A percentile compares a stretch with the other conserved stretches of the same genome.
Evolutionary conservation across 2,113 vertebrate genomes (phyloP).

Genomic region (Symphodus melops): DNA sequence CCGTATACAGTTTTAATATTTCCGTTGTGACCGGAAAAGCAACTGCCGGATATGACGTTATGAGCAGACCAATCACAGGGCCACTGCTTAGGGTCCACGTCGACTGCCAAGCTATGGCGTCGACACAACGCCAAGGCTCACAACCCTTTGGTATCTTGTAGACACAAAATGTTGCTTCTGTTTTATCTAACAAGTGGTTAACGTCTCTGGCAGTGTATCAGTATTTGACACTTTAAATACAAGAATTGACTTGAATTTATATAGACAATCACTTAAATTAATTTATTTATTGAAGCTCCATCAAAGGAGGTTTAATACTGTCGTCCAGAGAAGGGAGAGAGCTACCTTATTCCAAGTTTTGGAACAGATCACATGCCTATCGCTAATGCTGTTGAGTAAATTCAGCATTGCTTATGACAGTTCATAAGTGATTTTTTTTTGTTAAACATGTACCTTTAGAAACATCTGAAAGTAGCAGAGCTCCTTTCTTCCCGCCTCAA

Average conservation of each 20-base stretch:
- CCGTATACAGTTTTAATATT: too few relatives aligned
- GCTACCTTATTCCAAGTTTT: background rate
- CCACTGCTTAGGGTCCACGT: too few relatives aligned
- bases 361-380: background rate
- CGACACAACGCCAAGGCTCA: too few relatives aligned
- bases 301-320: constrained; percentile 2
- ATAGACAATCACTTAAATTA: background rate
- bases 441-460: constrained; percentile 37
- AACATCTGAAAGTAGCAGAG: constrained; percentile 30
- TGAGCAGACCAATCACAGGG: too few relatives aligned
- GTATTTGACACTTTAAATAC: too few relatives aligned
- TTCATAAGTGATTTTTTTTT: constrained; percentile 18
- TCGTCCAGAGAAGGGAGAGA: background rate
- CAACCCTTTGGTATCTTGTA: background rate
- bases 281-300: constrained; percentile 28
- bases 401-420: constrained; percentile 8
- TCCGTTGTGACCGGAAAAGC: too few relatives aligned
- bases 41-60: too few relatives aligned
- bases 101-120: too few relatives aligned
- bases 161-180: too few relatives aligned
- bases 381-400: background rate
- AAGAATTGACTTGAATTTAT: background rate
- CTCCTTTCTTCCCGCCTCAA: constrained; percentile 6
- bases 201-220: background rate
- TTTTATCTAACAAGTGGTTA: background rate